phyloP scores from a whole-genome alignment of 2,113 vertebrate species.

The Mirza zaza region DNA sequence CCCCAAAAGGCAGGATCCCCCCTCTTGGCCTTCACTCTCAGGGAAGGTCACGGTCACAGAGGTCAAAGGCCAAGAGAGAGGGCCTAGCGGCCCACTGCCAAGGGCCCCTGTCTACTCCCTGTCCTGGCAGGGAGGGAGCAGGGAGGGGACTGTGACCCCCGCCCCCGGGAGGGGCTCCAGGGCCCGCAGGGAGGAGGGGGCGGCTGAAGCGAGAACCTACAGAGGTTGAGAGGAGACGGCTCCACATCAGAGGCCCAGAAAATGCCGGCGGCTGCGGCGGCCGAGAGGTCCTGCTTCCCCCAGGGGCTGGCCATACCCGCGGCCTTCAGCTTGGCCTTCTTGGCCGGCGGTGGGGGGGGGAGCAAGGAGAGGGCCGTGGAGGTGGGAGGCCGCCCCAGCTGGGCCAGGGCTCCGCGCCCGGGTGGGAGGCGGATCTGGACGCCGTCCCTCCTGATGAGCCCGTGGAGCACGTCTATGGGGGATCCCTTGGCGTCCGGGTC shows the following conservation, averaged over 20 bases:
- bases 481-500: slow-evolving; percentile 95
- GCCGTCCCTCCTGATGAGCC: slow-evolving; percentile 92
- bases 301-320: slow-evolving; percentile 68
- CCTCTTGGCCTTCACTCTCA: slow-evolving; percentile 63
- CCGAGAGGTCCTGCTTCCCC: slow-evolving; percentile 80
- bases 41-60: slow-evolving; percentile 37
- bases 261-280: slow-evolving; percentile 76
- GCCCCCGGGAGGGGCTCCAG: slow-evolving; percentile 76
- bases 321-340: slow-evolving; percentile 84
- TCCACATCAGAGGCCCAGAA: slow-evolving; percentile 84
- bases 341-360: slow-evolving; percentile 85
- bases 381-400: slow-evolving; percentile 74
- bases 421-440: slow-evolving; percentile 88
- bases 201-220: slow-evolving; percentile 82
- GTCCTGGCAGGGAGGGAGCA: slow-evolving; percentile 53
- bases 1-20: slow-evolving; percentile 39
- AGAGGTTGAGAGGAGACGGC: slow-evolving; percentile 82
- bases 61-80: slow-evolving; percentile 63
- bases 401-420: slow-evolving; percentile 76
- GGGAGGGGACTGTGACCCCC: slow-evolving; percentile 69
- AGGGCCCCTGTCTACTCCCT: slow-evolving; percentile 70
- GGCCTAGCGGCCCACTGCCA: slow-evolving; percentile 53
- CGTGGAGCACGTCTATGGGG: slow-evolving; percentile 92
- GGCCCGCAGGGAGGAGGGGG: slow-evolving; percentile 76
- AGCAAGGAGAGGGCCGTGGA: slow-evolving; percentile 82